These are phyloP conservation scores for Aphis craccivora DNA, from an alignment of 1,140 invertebrate species.

Conservation along the genomic window DNA sequence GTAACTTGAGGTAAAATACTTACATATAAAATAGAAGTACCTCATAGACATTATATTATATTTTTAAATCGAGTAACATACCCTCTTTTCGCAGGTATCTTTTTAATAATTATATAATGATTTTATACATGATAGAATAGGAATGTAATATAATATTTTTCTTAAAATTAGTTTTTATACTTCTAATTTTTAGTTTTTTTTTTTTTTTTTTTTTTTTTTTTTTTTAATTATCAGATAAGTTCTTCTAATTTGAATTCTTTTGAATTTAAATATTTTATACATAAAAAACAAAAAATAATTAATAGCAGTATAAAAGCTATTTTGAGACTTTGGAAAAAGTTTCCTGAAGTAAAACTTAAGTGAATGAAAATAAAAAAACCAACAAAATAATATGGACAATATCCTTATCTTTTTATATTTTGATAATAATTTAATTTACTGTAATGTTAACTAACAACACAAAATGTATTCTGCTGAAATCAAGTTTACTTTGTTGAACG, in stretches of 20 bases:
- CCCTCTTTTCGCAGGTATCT: too few relatives aligned
- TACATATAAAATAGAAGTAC: neutral
- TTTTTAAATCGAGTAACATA: neutral
- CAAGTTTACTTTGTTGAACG: too few relatives aligned
- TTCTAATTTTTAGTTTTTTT: neutral
- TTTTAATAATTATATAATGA: too few relatives aligned
- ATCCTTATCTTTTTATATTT: too few relatives aligned
- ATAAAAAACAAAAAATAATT: neutral
- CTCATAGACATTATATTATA: neutral
- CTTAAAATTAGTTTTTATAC: neutral
- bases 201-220: neutral
- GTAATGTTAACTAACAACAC: too few relatives aligned
- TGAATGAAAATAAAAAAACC: neutral
- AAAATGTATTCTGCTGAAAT: too few relatives aligned
- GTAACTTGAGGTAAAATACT: neutral
- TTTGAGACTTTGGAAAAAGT: neutral
- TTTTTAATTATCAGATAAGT: neutral
- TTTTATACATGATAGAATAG: neutral
- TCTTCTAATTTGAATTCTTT: neutral
- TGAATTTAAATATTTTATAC: neutral
- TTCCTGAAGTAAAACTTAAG: neutral
- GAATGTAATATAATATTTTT: neutral
- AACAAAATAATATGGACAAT: neutral
- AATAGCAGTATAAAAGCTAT: neutral
- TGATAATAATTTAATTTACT: too few relatives aligned